Conservation (phyloP, 2,113 vertebrate genomes). For the Datnioides undecimradiatus region DNA sequence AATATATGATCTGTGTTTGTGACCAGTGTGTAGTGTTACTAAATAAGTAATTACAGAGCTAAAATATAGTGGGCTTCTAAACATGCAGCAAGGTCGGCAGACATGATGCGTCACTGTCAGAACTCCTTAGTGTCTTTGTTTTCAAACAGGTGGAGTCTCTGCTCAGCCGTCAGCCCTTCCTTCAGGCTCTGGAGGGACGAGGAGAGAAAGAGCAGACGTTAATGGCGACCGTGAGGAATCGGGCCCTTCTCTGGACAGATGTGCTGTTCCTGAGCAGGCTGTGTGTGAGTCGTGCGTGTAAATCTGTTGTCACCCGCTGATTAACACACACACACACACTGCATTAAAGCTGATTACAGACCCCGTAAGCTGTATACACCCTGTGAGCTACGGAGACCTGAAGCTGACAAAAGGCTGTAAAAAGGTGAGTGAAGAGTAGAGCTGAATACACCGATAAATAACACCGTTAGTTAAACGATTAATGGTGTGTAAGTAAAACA, state of each 20-base stretch:
- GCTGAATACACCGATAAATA: neutral
- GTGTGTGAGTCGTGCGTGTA: neutral
- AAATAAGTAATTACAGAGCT: constrained; percentile 81
- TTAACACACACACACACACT: neutral
- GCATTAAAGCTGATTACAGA: neutral
- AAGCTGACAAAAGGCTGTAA: neutral
- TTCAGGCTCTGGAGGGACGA: constrained; percentile 83
- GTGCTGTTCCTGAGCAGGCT: constrained; percentile 25
- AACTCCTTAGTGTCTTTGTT: constrained; percentile 88
- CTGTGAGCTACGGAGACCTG: neutral
- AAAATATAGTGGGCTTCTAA: constrained; percentile 81
- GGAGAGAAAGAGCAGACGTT: constrained; percentile 15
- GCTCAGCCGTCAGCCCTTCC: constrained; percentile 87
- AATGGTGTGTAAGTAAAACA: neutral
- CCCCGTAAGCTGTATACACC: neutral
- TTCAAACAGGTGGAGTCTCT: constrained; percentile 88
- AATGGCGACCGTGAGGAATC: neutral
- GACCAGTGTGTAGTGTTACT: constrained; percentile 85
- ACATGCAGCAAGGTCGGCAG: constrained; percentile 80
- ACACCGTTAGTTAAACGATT: neutral
- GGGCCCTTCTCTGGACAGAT: neutral
- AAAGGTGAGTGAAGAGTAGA: neutral
- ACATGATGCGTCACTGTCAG: constrained; percentile 70
- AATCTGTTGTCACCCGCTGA: constrained; percentile 15
- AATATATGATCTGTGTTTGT: constrained; percentile 81